Base-by-base conservation (phyloP, 2,888 invertebrate species). In the Torymus tubicola region DNA sequence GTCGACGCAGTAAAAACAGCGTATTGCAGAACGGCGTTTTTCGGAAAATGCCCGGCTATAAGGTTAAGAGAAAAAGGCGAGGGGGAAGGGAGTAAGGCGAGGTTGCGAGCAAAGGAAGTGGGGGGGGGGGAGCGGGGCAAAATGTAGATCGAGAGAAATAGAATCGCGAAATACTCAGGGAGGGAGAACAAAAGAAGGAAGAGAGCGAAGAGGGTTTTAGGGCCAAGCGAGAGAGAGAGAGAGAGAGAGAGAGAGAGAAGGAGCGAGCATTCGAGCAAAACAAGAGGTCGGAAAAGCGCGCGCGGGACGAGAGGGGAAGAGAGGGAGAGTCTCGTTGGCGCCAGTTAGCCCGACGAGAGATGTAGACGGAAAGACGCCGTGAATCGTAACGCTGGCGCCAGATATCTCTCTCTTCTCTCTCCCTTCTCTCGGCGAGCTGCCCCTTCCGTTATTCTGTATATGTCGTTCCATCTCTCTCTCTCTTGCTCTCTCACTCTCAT, bases 341-440 rank as follows among this genome's bases (percentile, higher is more conserved):
- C 81, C 81, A 73, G 72, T 60, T 52, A 78, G 70, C 53, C 68
- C 55, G 58, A 55, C 14, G 61, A 64, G 75, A 69, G 64, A 70
- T 63, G 60, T 24, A 81, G 81, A 78, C 81, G 16, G 63, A 69
- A 64, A 64, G 81, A 64, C 81, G 81, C 73, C 42, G 58, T 58
- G 79, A 63, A 74, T 74, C 79, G 73, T 68, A 73, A 68, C 57
- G 10, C 42, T 67, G 79, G 79, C 79, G 79, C 73, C 79, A 68
- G 68, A 68, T 73, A 68, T 31, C 67, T 65, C 52, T 53, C 24
- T 12, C 55, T 18, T 53, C 24, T 11, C 42, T 18, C 53, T 60
- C 53, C 50, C 14, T 31, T n/a, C 55, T 42, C 16, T 24, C 31
- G 1, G 31, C 2, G 3, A 31, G 31, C 31, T 50, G 2, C 13